Percentiles rank a stretch among this genome's conserved stretches.
Conservation (phyloP, 1,140 invertebrate species). For the Heterodera schachtii region DNA sequence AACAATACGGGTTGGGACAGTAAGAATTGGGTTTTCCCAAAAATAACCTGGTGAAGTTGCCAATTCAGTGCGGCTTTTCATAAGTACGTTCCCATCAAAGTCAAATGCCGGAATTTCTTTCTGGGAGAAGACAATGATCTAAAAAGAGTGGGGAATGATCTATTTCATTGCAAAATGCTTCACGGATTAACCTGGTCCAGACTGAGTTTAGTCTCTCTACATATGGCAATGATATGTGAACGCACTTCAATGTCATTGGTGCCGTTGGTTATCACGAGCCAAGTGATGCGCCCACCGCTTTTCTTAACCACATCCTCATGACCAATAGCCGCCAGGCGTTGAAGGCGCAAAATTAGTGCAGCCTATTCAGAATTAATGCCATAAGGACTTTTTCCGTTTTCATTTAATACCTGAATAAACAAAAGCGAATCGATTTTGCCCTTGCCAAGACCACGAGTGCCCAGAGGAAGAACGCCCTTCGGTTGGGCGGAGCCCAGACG, state of each 20-base stretch:
- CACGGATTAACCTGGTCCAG: conserved; percentile 80
- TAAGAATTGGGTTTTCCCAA: too few relatives aligned
- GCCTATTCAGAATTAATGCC: too few relatives aligned
- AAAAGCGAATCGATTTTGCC: conserved; percentile 82
- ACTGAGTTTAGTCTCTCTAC: conserved; percentile 82
- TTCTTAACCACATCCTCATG: conserved; percentile 68
- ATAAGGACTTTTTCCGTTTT: too few relatives aligned
- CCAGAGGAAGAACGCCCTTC: conserved; percentile 93
- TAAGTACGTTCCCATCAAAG: conserved; percentile 23
- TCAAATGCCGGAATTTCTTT: conserved; percentile 88
- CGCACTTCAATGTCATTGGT: conserved; percentile 83
- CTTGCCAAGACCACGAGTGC: conserved; percentile 67
- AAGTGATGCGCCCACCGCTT: conserved; percentile 65
- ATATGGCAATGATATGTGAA: conserved; percentile 76
- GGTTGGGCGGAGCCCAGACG: conserved; percentile 88
- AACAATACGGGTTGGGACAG: too few relatives aligned
- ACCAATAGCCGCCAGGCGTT: conserved; percentile 75
- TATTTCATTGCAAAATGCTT: not conserved
- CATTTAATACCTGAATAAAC: conserved; percentile 79
- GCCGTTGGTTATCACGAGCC: conserved; percentile 96
- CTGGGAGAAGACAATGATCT: conserved; percentile 82
- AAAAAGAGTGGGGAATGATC: too few relatives aligned
- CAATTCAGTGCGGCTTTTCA: conserved; percentile 66
- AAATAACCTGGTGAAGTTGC: conserved; percentile 77
- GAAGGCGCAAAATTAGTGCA: conserved; percentile 80